Percentiles rank a stretch among this genome's conserved stretches.
phyloP scores from a whole-genome alignment of 2,797 vertebrate genomes.

The Melanotaenia maccullochi region DNA sequence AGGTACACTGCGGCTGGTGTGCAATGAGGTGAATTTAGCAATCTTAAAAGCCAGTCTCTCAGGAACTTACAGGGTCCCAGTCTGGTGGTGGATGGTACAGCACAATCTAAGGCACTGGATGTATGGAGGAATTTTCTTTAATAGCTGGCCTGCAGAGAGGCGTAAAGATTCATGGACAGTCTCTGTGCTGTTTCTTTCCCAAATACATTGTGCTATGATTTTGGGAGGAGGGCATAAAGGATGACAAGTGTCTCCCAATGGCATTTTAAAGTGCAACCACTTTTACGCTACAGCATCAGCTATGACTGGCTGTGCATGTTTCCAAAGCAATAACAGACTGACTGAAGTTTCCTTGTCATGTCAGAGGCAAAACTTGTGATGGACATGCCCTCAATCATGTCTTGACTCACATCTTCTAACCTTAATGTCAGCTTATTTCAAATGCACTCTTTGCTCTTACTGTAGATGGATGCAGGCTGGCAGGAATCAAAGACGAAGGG shows the following conservation, averaged over 20 bases:
- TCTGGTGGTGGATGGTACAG: conserved; percentile 33
- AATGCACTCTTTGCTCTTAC: conserved; percentile 24
- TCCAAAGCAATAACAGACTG: conserved; percentile 42
- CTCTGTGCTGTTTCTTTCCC: conserved; percentile 46
- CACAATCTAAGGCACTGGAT: conserved; percentile 10
- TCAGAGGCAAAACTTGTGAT: conserved; percentile 38
- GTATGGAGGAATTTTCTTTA: conserved; percentile 31
- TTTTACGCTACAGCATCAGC: conserved; percentile 58
- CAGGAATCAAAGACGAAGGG: conserved; percentile 46
- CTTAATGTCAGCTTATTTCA: conserved; percentile 32
- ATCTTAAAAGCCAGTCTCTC: conserved; percentile 53
- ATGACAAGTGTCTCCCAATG: conserved; percentile 51
- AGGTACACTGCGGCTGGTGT: conserved; percentile 62
- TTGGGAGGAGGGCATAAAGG: conserved; percentile 40
- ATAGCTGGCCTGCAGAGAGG: conserved; percentile 41
- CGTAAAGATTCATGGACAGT: conserved; percentile 28
- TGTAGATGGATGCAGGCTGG: conserved; percentile 26
- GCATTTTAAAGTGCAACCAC: conserved; percentile 45
- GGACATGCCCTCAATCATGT: conserved; percentile 31
- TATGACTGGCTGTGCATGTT: conserved; percentile 34
- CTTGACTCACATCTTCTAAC: conserved; percentile 45
- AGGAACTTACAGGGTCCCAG: conserved; percentile 45
- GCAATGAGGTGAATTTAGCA: conserved; percentile 51
- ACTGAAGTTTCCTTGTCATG: conserved; percentile 38
- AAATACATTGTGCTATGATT: conserved; percentile 58